Evolutionary conservation across 1,140 invertebrate genomes (phyloP), one percentile per base, ranked within the genome.

Genomic region (Drosophila setifemur): DNA sequence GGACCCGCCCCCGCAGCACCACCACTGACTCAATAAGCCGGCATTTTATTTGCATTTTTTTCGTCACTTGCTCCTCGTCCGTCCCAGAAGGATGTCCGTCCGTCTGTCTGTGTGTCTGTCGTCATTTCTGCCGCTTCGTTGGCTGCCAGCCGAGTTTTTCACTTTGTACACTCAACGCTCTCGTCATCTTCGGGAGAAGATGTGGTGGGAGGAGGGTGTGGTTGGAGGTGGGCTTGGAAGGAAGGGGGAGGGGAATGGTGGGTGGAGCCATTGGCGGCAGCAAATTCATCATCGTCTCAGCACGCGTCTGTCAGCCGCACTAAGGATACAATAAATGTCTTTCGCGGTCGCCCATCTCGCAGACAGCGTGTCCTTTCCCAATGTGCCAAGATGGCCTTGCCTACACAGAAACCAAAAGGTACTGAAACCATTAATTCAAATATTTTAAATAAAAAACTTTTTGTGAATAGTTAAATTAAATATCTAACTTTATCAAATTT

Each of bases 281-380:
- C 82, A 73, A 86, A 86, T 86, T 86, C 81, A 86, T 86, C 81
- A 86, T 86, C 81, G 67, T 86, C 82, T 86, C 76, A 81, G 81
- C 82, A 76, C 81, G 72, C 81, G 76, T 76, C 81, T 86, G 81
- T 86, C 81, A 86, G 64, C 61, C 72, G 68, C 72, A 57, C 82
- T 86, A 86, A 86, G 82, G 81, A 86, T 86, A 86, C 81, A 86
- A 86, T 86, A 86, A 86, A 86, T 86, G 81, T 86, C 81, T 81
- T 86, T 86, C 72, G 75, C 70, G 79, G 81, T 68, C 55, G 61
- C 63, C 53, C 48, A 44, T 71, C 33, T 48, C 37, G 31, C 47
- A 40, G 43, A 70, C 39, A 70, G 54, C 11, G 18, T 55, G 57
- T 77, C 43, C 35, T 37, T 39, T 49, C 12, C 43, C 53, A 37